Conservation (phyloP, 2,113 vertebrate genomes). For the Silurus asotus region DNA sequence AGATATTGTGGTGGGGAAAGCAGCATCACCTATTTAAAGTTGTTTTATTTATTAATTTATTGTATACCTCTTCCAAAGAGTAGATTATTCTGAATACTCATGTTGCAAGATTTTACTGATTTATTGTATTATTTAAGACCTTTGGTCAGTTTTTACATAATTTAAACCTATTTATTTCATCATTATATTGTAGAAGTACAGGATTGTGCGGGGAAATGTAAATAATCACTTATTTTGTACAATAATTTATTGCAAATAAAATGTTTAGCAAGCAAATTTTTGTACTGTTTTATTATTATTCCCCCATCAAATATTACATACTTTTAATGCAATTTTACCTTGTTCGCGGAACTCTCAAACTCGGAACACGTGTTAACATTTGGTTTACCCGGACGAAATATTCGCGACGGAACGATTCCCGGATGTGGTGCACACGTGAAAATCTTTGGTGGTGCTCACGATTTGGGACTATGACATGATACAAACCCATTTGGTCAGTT, state of each 20-base stretch:
- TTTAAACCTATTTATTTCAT: slow-evolving; percentile 40
- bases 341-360: slow-evolving; percentile 10
- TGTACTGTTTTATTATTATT: neutral
- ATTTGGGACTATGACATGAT: neutral
- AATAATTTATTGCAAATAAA: slow-evolving; percentile 44
- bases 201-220: neutral
- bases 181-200: slow-evolving; percentile 3
- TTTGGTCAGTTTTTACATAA: slow-evolving; percentile 11
- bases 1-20: neutral
- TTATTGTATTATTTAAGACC: slow-evolving; percentile 19
- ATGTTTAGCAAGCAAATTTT: neutral
- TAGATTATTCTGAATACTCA: neutral
- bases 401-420: neutral
- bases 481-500: neutral
- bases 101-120: slow-evolving; percentile 13
- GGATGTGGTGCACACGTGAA: slow-evolving; percentile 48
- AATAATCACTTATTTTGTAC: slow-evolving; percentile 38
- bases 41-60: slow-evolving; percentile 15
- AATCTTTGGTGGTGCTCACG: slow-evolving; percentile 2
- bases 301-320: neutral
- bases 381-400: slow-evolving; percentile 10
- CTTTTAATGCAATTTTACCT: neutral
- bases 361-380: neutral
- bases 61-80: neutral
- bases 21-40: neutral